These are phyloP conservation scores for Amblyopsis hoosieri DNA, from an alignment of 2,797 vertebrate genomes.

Conservation along the genomic window DNA sequence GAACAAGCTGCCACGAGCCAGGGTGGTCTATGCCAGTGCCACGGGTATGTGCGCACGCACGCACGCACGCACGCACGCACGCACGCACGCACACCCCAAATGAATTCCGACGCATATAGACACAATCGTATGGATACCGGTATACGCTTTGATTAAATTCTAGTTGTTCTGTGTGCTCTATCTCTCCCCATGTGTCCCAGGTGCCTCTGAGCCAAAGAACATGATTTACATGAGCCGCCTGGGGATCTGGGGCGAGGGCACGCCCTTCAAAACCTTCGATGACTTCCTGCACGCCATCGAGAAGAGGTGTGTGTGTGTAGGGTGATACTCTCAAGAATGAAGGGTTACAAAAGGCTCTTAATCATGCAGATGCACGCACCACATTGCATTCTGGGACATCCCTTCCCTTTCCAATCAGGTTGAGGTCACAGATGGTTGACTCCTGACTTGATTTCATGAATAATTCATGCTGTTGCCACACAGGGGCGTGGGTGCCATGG, in stretches of 20 bases:
- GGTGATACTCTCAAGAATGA: background rate
- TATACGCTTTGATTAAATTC: background rate
- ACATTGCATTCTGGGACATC: constrained; percentile 9
- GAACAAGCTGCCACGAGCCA: constrained; percentile 91
- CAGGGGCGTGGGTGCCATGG: constrained; percentile 98
- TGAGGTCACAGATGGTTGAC: constrained; percentile 14
- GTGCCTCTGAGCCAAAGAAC: constrained; percentile 99
- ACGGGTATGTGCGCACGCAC: constrained; percentile 79
- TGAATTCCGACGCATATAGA: background rate
- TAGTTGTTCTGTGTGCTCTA: background rate
- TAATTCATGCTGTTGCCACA: constrained; percentile 26
- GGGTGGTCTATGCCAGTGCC: constrained; percentile 98
- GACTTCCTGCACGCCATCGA: constrained; percentile 97
- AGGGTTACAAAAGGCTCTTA: background rate
- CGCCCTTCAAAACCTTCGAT: constrained; percentile 91
- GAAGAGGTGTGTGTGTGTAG: constrained; percentile 84
- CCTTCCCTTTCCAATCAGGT: background rate
- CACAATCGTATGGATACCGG: background rate
- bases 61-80: too few species aligned
- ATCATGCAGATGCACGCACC: background rate
- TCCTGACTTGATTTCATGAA: constrained; percentile 17
- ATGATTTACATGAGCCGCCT: constrained; percentile 99
- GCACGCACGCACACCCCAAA: background rate
- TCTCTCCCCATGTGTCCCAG: constrained; percentile 60
- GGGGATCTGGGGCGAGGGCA: constrained; percentile 98